Evolutionary conservation across 2,113 vertebrate genomes (phyloP).

Genomic region (Chamaea fasciata): DNA sequence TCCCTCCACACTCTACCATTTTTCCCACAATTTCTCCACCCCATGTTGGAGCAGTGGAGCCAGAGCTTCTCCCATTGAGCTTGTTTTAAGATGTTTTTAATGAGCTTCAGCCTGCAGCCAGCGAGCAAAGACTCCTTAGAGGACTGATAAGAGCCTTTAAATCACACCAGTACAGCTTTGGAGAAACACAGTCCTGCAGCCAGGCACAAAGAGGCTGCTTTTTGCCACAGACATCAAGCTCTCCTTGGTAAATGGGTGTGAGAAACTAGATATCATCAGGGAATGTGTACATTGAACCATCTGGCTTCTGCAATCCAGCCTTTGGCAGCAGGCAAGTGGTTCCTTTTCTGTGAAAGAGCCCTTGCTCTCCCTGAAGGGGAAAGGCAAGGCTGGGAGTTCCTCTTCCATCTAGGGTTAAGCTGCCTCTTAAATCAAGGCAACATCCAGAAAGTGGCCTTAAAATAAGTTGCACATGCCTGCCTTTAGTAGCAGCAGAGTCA

Average conservation of each 20-base stretch:
- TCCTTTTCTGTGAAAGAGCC: neutral
- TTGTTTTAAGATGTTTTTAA: neutral
- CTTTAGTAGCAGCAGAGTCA: neutral
- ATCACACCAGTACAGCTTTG: neutral
- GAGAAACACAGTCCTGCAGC: neutral
- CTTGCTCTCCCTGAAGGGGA: neutral
- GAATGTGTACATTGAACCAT: rapidly evolving
- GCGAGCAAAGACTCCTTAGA: neutral
- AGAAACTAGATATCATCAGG: neutral
- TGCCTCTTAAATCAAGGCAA: neutral
- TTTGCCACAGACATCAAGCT: neutral
- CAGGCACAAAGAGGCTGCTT: neutral
- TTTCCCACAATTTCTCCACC: neutral
- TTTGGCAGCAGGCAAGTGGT: neutral
- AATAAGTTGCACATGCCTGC: rapidly evolving
- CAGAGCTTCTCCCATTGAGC: rapidly evolving
- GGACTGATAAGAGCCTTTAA: neutral
- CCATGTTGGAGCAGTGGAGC: rapidly evolving
- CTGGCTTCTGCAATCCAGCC: neutral
- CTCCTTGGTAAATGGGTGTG: neutral
- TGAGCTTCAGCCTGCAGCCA: neutral
- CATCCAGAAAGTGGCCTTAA: neutral
- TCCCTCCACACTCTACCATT: neutral
- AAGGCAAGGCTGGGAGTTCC: neutral
- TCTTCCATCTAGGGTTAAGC: neutral